Conservation (phyloP, 2,113 vertebrate species). For the Cryptotis parvus region DNA sequence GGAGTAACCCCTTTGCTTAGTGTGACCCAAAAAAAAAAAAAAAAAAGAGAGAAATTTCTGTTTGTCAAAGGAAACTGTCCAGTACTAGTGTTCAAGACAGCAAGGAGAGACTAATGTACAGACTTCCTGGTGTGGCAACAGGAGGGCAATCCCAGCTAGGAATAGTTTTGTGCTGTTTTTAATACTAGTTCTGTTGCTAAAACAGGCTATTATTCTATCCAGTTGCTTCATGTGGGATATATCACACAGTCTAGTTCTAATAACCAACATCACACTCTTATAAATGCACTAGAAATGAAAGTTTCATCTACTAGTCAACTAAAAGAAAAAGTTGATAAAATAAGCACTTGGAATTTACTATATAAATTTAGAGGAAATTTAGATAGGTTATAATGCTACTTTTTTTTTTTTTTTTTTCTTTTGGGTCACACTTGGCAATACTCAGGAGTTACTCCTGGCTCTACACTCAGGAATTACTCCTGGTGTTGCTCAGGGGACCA, state of each 20-base stretch:
- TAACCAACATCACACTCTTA: background rate
- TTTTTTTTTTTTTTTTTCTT: too few species aligned
- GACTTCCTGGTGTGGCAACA: background rate
- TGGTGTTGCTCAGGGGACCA: too few species aligned
- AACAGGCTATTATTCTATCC: background rate
- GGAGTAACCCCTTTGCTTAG: too few species aligned
- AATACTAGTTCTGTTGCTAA: background rate
- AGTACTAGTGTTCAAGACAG: background rate
- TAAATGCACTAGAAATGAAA: background rate
- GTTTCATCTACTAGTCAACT: background rate
- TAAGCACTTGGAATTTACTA: constrained; percentile 20
- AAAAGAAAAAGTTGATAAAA: background rate
- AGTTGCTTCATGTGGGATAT: background rate
- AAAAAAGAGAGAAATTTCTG: too few species aligned
- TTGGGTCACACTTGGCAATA: too few species aligned
- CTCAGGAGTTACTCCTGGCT: too few species aligned
- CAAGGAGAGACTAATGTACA: background rate
- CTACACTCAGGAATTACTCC: too few species aligned
- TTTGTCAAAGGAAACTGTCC: background rate
- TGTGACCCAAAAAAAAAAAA: too few species aligned
- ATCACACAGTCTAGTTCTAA: constrained; percentile 23
- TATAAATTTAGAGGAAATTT: too few species aligned
- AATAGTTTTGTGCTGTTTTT: background rate
- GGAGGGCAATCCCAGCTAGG: background rate
- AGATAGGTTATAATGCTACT: too few species aligned